Evolutionary conservation across 1,140 invertebrate genomes (phyloP), one percentile per base, ranked within the genome.

Genomic region (Drosophila persimilis): DNA sequence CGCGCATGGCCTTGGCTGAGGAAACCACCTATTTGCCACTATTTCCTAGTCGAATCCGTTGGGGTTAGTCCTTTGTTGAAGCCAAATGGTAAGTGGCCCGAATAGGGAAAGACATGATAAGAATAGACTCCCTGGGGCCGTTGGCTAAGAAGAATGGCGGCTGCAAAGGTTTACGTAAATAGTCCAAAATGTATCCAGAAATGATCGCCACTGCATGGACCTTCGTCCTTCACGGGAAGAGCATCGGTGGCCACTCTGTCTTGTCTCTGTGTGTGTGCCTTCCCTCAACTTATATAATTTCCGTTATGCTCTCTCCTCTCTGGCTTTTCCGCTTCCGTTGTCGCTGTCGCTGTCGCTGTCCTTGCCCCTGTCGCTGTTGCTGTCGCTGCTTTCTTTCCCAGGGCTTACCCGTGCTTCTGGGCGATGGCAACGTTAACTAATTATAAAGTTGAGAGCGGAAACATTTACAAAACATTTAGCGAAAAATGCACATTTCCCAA

Each of bases 401-500:
- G 9, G 31, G 31, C 31, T 35, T 39, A 1, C 1, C 35, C 35
- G 11, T 39, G 35, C 35, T 39, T 39, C 11, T 39, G 35, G 35
- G 35, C 35, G 35, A 13, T 39, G 35, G 35, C 44, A 58, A 53
- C 51, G 22, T 41, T 69, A 85, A 80, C 84, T 90, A 90, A 90
- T 90, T 90, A 89, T 81, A 89, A 90, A 89, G 89, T 85, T 89
- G 52, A 65, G 43, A 77, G 52, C 80, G 89, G 89, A 90, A 90
- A 80, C 84, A 90, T 89, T 90, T 90, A 90, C 86, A 90, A 90
- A 90, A 90, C 86, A 90, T 90, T 90, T 90, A 89, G 84, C 75
- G 77, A 81, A 79, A 90, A 89, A 90, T 85, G 59, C 78, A 85
- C 80, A 90, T 89, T 90, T 90, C 57, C 80, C 44, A 60, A 77